phyloP scores from a whole-genome alignment of 1,140 invertebrate species.

The Druon quercuslanigerum region DNA sequence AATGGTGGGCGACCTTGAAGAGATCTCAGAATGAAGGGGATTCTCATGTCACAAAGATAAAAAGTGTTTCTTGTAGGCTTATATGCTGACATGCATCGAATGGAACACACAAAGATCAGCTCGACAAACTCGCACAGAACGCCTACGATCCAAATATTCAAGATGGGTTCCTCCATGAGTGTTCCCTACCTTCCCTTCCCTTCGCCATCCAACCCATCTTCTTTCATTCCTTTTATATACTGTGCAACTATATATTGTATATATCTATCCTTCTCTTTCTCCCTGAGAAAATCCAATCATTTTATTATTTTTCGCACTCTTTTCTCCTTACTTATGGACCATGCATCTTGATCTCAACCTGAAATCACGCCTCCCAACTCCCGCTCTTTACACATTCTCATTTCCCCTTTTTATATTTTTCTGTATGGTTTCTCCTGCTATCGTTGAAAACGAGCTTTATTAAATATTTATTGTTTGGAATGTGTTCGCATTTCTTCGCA shows the following conservation, averaged over 20 bases:
- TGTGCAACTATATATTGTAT: not conserved
- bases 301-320: not conserved
- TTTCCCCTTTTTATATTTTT: not conserved
- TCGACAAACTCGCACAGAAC: not conserved
- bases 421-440: not conserved
- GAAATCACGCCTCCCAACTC: not conserved
- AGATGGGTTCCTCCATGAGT: conserved; percentile 21
- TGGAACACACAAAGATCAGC: not conserved
- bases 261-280: not conserved
- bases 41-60: conserved; percentile 4
- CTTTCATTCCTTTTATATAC: conserved; percentile 2
- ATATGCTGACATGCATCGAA: not conserved
- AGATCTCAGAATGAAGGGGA: conserved; percentile 8
- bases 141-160: conserved; percentile 22
- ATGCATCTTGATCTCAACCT: not conserved
- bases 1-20: conserved; percentile 8
- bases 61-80: conserved; percentile 13
- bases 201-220: not conserved
- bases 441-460: too few species aligned
- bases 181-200: not conserved
- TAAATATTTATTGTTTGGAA: too few species aligned
- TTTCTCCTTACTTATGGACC: not conserved
- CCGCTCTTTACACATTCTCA: not conserved
- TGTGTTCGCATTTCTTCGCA: too few species aligned
- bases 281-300: not conserved